phyloP scores from a whole-genome alignment of 1,140 invertebrate genomes.

The Pachypeltis micranthus region DNA sequence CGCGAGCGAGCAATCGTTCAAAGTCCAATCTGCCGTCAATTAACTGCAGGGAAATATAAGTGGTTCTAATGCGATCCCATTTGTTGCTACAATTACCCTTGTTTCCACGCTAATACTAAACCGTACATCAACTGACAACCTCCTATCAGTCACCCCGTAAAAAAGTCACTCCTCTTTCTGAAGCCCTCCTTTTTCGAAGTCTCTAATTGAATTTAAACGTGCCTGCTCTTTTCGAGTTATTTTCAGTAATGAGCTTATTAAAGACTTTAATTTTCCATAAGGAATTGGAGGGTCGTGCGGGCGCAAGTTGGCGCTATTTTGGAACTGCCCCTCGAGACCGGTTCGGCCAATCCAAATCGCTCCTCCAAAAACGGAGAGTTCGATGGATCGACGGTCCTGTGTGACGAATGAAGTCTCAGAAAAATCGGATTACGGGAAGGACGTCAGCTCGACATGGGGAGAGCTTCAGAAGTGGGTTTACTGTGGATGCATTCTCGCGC shows the following conservation, averaged over 20 bases:
- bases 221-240: constrained; percentile 4
- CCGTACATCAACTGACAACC: neutral
- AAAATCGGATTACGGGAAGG: too few species aligned
- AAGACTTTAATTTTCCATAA: too few species aligned
- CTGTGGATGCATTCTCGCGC: too few species aligned
- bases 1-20: constrained; percentile 9
- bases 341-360: too few species aligned
- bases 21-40: constrained; percentile 16
- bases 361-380: too few species aligned
- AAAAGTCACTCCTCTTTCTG: neutral
- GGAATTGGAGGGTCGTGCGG: too few species aligned
- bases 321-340: too few species aligned
- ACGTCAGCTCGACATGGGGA: too few species aligned
- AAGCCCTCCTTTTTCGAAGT: neutral
- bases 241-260: constrained; percentile 14
- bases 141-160: neutral
- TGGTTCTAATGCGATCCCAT: constrained; percentile 12
- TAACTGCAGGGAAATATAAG: constrained; percentile 9
- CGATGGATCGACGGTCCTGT: too few species aligned
- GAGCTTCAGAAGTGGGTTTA: too few species aligned
- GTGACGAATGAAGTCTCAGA: too few species aligned
- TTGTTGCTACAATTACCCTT: constrained; percentile 3
- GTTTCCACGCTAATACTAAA: neutral
- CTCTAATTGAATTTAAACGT: constrained; percentile 15
- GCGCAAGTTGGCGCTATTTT: too few species aligned